A percentile compares a stretch with the other conserved stretches of the same genome.
Conservation (phyloP, 2,113 vertebrate species). For the Leucopternis melanops region DNA sequence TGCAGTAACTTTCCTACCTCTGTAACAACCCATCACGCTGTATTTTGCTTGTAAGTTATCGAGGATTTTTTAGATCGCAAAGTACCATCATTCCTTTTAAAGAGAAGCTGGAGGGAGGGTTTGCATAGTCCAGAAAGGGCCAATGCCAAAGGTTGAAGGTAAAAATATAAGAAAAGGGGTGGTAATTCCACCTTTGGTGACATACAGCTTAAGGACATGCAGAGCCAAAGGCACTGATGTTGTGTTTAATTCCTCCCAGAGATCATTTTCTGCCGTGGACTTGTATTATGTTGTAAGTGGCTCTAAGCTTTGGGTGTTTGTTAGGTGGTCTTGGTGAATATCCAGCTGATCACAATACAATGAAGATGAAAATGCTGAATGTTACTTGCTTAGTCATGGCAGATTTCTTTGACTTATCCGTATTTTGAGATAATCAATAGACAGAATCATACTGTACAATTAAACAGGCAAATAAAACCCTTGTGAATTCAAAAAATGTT, state of each 20-base stretch:
- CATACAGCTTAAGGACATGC: accelerated
- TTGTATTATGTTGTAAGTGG: background rate
- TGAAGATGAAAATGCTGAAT: background rate
- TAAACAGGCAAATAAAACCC: background rate
- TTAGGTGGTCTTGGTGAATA: background rate
- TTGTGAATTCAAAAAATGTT: background rate
- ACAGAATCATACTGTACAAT: background rate
- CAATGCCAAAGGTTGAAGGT: background rate
- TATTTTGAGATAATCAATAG: background rate
- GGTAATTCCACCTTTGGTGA: background rate
- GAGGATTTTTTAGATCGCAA: background rate
- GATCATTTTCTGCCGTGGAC: background rate
- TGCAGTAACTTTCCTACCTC: background rate
- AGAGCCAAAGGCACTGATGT: background rate
- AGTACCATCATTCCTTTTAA: background rate
- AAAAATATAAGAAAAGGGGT: background rate
- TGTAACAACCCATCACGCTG: background rate
- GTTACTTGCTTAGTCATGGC: background rate
- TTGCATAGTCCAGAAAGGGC: background rate
- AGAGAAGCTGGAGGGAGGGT: background rate
- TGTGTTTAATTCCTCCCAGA: background rate
- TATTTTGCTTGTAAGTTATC: background rate
- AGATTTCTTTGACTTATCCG: background rate
- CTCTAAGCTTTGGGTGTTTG: background rate
- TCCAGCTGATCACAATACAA: background rate